A percentile compares a stretch with the other conserved stretches of the same genome.
Conservation (phyloP, 2,797 vertebrate species). For the Megaceryle alcyon region DNA sequence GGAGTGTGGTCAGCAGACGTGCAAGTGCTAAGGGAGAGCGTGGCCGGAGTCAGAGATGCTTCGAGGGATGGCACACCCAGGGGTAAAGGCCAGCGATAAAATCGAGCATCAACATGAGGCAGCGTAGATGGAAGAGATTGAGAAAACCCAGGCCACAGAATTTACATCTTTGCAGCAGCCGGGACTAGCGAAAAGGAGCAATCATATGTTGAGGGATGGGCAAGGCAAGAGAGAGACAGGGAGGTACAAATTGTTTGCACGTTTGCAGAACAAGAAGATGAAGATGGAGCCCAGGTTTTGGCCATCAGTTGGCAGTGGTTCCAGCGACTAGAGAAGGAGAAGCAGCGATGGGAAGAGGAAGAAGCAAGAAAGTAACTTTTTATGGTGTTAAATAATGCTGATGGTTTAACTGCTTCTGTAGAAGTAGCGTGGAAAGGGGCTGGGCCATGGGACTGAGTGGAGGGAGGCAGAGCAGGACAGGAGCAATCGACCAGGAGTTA, state of each 20-base stretch:
- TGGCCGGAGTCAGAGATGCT: not conserved
- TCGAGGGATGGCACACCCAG: not conserved
- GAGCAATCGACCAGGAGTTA: not conserved
- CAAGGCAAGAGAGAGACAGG: not conserved
- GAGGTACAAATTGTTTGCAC: slow-evolving; percentile 6
- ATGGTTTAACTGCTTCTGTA: not conserved
- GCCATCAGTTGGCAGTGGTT: not conserved
- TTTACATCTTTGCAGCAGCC: slow-evolving; percentile 15
- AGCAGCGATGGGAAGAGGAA: fast-evolving
- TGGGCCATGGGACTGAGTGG: not conserved
- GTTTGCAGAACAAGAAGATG: not conserved
- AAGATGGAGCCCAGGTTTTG: slow-evolving; percentile 27
- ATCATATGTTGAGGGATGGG: not conserved
- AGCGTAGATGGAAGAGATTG: fast-evolving
- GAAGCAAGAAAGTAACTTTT: not conserved
- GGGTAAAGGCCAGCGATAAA: not conserved
- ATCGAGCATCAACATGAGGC: not conserved
- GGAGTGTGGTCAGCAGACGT: fast-evolving
- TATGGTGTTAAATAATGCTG: not conserved
- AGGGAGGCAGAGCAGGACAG: not conserved
- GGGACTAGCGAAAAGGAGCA: not conserved
- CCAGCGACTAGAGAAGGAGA: not conserved
- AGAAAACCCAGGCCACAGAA: slow-evolving; percentile 1
- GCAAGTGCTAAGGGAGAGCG: not conserved
- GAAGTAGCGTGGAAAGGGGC: not conserved